phyloP scores from a whole-genome alignment of 2,113 vertebrate genomes.

The Xiphorhynchus elegans region DNA sequence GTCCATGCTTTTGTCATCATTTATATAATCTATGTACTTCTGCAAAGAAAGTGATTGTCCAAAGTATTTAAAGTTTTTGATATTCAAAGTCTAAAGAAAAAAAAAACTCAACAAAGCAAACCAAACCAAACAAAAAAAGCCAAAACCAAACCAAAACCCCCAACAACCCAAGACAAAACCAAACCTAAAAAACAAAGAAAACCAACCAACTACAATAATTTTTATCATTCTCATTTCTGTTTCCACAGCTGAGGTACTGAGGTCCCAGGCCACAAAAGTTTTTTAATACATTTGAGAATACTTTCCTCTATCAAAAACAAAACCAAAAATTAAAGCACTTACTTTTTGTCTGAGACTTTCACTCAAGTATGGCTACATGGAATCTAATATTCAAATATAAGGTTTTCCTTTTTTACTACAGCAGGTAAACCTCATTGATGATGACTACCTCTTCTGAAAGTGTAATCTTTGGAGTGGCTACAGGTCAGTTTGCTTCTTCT shows the following conservation, averaged over 20 bases:
- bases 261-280: neutral
- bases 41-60: neutral
- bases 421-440: neutral
- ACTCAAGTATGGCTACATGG: neutral
- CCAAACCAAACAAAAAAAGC: too few species aligned
- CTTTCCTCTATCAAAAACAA: neutral
- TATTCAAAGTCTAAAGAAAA: neutral
- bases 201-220: neutral
- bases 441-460: neutral
- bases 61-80: neutral
- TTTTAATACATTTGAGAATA: neutral
- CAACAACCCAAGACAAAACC: neutral
- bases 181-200: neutral
- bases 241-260: neutral
- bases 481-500: neutral
- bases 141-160: neutral
- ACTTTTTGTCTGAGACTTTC: neutral
- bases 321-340: neutral
- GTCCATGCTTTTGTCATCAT: neutral
- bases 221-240: neutral
- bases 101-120: accelerated
- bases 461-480: neutral
- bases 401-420: neutral
- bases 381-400: neutral
- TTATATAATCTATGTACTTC: neutral